Conservation (phyloP, 2,113 vertebrate genomes). For the Chelonoidis abingdonii region DNA sequence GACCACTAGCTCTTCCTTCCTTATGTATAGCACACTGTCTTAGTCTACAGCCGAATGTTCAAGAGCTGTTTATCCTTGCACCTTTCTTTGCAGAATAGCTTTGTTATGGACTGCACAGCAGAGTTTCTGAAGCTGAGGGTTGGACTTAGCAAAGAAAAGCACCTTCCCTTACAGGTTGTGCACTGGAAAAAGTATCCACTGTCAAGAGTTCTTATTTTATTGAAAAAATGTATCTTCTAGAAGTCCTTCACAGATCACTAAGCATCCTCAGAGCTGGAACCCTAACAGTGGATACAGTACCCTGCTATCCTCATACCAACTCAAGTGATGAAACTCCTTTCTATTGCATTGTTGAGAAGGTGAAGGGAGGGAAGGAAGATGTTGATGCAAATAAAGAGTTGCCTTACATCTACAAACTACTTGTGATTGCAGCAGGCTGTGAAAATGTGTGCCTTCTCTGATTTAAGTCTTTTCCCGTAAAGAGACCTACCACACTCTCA, state of each 20-base stretch:
- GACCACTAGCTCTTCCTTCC: conserved; percentile 21
- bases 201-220: neutral
- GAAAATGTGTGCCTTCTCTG: neutral
- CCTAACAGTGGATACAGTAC: neutral
- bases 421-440: neutral
- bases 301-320: neutral
- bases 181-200: too few species aligned
- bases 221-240: neutral
- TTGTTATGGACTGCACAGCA: fast-evolving
- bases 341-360: neutral
- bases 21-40: neutral
- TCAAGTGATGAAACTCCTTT: neutral
- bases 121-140: fast-evolving
- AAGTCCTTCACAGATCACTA: neutral
- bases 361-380: too few species aligned
- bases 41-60: neutral
- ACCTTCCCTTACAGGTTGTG: neutral
- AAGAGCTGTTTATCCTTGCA: neutral
- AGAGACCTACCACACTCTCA: neutral
- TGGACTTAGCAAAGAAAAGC: fast-evolving
- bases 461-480: neutral
- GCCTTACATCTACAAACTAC: neutral
- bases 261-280: neutral
- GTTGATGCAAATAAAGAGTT: neutral
- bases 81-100: neutral